These are phyloP conservation scores for Hephaestus fuliginosus DNA, from an alignment of 2,797 vertebrate genomes.

Conservation along the genomic window DNA sequence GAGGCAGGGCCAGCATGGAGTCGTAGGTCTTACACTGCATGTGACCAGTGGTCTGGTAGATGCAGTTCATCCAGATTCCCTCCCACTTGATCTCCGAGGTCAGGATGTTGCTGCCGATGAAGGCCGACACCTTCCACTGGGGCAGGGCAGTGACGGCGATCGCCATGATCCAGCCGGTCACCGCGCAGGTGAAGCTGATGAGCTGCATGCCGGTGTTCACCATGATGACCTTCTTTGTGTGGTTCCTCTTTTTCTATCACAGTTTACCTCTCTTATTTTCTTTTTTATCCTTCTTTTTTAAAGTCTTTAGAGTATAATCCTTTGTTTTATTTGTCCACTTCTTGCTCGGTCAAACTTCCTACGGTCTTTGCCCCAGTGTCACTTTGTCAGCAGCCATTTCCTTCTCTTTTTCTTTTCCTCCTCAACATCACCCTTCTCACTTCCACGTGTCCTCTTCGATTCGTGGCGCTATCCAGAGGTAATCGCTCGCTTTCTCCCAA, in stretches of 20 bases:
- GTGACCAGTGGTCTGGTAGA: slow-evolving; percentile 89
- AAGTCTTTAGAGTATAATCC: slow-evolving; percentile 8
- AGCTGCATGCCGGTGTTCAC: slow-evolving; percentile 89
- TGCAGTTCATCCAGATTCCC: slow-evolving; percentile 91
- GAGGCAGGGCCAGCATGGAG: slow-evolving; percentile 87
- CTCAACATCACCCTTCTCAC: slow-evolving; percentile 56
- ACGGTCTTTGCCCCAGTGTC: slow-evolving; percentile 26
- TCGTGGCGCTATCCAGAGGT: background rate
- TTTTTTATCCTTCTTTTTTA: background rate
- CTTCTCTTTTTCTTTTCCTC: slow-evolving; percentile 52
- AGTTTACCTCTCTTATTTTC: background rate
- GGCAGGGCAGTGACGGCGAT: slow-evolving; percentile 88
- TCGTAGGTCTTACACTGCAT: slow-evolving; percentile 90
- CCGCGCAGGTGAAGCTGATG: slow-evolving; percentile 88
- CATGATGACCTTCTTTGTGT: slow-evolving; percentile 68
- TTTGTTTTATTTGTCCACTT: background rate
- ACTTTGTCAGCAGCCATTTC: slow-evolving; percentile 49
- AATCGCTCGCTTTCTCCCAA: slow-evolving; percentile 30
- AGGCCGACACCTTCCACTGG: slow-evolving; percentile 90
- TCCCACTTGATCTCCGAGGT: slow-evolving; percentile 89
- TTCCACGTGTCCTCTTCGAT: background rate
- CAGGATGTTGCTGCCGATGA: slow-evolving; percentile 88
- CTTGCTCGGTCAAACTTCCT: background rate
- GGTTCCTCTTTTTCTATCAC: background rate
- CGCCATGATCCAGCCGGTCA: slow-evolving; percentile 89